These are phyloP conservation scores for Alentia gelatinosa DNA, from an alignment of 2,888 invertebrate species.

Conservation along the genomic window DNA sequence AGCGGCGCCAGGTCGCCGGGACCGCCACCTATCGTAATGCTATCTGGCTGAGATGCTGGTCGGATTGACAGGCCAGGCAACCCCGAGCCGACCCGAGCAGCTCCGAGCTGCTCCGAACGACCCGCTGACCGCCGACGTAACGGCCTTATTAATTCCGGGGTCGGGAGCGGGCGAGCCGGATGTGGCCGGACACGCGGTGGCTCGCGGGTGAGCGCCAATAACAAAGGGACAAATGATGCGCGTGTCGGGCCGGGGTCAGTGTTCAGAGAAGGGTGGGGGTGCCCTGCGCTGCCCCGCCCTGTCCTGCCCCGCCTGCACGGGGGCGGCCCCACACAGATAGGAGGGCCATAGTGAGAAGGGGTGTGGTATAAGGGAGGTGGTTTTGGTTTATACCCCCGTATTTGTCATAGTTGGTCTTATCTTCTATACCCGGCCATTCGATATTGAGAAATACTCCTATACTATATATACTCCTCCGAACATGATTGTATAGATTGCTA, in stretches of 20 bases:
- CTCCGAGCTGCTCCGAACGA: background rate
- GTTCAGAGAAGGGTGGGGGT: background rate
- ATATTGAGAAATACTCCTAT: too few relatives aligned
- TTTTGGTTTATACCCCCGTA: too few relatives aligned
- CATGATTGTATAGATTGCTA: too few relatives aligned
- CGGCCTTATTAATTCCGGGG: conserved; percentile 46
- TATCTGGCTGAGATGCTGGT: conserved; percentile 16
- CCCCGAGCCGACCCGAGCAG: conserved; percentile 4
- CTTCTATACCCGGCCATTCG: too few relatives aligned
- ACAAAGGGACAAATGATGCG: conserved; percentile 29
- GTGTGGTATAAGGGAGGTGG: too few relatives aligned
- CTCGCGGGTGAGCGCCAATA: conserved; percentile 9
- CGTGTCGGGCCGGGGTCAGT: conserved; percentile 18
- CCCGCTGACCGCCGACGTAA: conserved; percentile 30
- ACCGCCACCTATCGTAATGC: conserved; percentile 35
- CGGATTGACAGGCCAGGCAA: background rate
- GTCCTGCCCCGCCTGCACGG: background rate
- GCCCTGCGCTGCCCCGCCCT: background rate
- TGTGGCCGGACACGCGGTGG: background rate
- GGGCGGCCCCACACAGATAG: background rate
- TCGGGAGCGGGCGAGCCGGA: background rate
- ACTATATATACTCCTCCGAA: too few relatives aligned
- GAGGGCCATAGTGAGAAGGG: too few relatives aligned
- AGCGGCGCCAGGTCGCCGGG: conserved; percentile 14
- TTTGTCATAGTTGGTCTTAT: too few relatives aligned